Conservation (phyloP, 2,888 invertebrate species). For the Athripsodes cinereus region DNA sequence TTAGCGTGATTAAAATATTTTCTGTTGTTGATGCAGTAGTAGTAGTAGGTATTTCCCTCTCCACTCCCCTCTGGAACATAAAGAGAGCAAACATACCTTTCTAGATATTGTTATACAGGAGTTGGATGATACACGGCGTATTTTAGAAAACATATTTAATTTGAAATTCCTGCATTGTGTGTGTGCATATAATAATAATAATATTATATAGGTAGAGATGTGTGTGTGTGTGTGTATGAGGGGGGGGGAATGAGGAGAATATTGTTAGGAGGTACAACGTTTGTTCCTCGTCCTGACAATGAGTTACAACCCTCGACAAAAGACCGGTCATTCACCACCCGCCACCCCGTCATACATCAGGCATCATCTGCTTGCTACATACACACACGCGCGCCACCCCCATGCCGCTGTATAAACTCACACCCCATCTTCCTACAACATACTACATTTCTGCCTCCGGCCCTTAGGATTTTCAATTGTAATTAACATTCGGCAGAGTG, state of each 20-base stretch:
- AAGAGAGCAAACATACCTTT: not conserved
- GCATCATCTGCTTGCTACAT: constrained; percentile 25
- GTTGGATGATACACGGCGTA: not conserved
- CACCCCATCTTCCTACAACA: too few species aligned
- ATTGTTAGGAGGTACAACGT: not conserved
- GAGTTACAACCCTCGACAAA: constrained; percentile 16
- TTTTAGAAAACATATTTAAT: constrained; percentile 12
- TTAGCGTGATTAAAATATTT: constrained; percentile 5
- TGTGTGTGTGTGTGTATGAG: too few species aligned
- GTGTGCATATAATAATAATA: not conserved
- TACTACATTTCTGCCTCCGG: not conserved
- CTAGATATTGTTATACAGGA: too few species aligned
- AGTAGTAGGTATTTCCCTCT: not conserved
- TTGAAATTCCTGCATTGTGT: constrained; percentile 15
- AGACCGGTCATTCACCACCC: constrained; percentile 18
- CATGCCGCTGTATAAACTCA: constrained; percentile 31
- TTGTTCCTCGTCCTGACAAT: constrained; percentile 18
- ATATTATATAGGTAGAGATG: too few species aligned
- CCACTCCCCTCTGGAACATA: not conserved
- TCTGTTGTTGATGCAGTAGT: too few species aligned
- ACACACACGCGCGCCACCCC: constrained; percentile 27
- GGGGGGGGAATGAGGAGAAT: not conserved
- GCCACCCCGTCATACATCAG: constrained; percentile 18
- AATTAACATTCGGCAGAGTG: constrained; percentile 67
- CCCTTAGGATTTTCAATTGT: constrained; percentile 61